Base-by-base conservation (phyloP, 2,888 invertebrate genomes). In the Anoplius nigerrimus region DNA sequence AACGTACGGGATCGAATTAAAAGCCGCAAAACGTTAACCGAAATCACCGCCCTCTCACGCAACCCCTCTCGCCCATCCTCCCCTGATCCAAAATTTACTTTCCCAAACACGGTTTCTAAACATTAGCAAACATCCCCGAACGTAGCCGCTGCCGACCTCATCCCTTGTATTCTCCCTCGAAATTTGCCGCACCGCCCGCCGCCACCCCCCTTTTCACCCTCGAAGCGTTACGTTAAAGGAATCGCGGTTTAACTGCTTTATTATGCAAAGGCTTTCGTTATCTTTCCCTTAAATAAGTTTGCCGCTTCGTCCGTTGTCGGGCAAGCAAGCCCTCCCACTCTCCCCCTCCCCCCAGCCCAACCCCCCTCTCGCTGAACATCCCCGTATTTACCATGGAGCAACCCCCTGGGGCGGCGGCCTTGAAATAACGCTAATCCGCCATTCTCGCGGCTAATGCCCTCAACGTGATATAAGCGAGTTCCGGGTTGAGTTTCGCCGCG, bases 231-330 rank as follows among this genome's bases (percentile, higher is more conserved):
- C 67, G 62, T 68, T 63, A 71, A 71, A 70, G 73, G 55, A 59
- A 64, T 42, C 69, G 71, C 60, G 62, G 56, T 67, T 70, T 71
- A 80, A 82, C 78, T 75, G 78, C 74, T 79, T 78, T 71, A 76
- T 82, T 80, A 82, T 82, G 79, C 78, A 79, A 82, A 82, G 74
- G 69, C 77, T 76, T 77, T 74, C 69, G 69, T 71, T 78, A 80
- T 76, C 75, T 78, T 69, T 59, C 60, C 48, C 64, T 59, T 53
- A 27, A 64, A 57, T 46, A 60, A 55, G 55, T 55, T 55, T 21
- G 52, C 52, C 22, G 34, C 34, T 34, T 34, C 4, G 34, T 34
- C 11, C 34, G 34, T 34, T 11, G 34, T 8, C 34, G 34, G 34
- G 11, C 34, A 13, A 34, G 27, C 27, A 6, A 27, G 27, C 27